Conservation (phyloP, 1,140 invertebrate genomes). For the Wasmannia auropunctata region DNA sequence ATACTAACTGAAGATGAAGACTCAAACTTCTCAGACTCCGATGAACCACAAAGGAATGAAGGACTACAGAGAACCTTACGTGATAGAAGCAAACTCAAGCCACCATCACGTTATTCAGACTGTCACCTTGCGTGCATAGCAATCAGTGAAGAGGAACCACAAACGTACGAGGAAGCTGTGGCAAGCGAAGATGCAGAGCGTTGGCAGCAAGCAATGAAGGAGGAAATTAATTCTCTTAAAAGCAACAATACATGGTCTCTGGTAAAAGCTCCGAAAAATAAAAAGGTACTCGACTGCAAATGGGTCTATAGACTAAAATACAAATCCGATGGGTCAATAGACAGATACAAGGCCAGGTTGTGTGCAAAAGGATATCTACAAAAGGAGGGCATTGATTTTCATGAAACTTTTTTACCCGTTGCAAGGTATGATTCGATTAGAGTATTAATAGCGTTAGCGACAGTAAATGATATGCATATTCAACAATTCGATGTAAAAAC, state of each 20-base stretch:
- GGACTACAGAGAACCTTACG: background rate
- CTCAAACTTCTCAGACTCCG: too few species aligned
- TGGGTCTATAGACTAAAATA: background rate
- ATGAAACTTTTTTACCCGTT: background rate
- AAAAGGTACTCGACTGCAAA: background rate
- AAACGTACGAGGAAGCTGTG: background rate
- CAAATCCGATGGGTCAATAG: background rate
- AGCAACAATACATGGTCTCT: background rate
- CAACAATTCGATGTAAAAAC: conserved; percentile 10
- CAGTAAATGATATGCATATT: background rate
- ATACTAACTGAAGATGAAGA: too few species aligned
- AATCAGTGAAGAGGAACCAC: background rate
- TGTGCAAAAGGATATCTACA: background rate
- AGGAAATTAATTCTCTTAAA: background rate
- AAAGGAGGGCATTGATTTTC: background rate
- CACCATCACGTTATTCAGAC: background rate
- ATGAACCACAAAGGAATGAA: too few species aligned
- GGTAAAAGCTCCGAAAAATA: background rate
- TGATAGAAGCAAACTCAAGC: background rate
- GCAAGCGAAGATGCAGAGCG: background rate
- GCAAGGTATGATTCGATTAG: background rate
- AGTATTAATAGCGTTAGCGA: background rate
- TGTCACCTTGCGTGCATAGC: background rate
- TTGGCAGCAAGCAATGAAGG: background rate
- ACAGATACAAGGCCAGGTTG: background rate